Evolutionary conservation across 1,140 invertebrate genomes (phyloP), one percentile per base, ranked within the genome.

Genomic region (Ctenoplectra terminalis): DNA sequence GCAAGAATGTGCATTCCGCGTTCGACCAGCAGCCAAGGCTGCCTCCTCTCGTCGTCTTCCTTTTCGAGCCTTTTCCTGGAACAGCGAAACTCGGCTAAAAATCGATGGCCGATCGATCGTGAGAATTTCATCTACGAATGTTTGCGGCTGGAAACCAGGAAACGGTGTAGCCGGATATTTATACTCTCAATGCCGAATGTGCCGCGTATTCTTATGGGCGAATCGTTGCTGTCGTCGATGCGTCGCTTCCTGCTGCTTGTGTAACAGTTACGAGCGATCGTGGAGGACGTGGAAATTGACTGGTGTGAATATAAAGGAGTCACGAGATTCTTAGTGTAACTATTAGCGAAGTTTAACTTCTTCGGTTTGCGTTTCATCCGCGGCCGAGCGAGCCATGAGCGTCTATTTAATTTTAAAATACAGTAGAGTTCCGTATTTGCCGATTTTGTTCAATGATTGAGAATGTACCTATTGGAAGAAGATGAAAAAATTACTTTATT

Each of bases 241-340:
- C 17, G 29, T 37, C 72, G 61, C 61, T 75, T 81, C 79, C 79
- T 81, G 79, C 46, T 75, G 72, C 72, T 81, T 80, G 77, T 73
- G 77, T 73, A 80, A 80, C 77, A 64, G 77, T 80, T 73, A 73
- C 69, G 46, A 26, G 50, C 15, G 58, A 54, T 73, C 61, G 11
- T 15, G 61, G 71, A 80, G 46, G 26, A 63, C 77, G 48, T 43
- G 46, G 34, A 73, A 63, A 64, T 17, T 37, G 31, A 54, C 26
- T 26, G 11, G 20, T 20, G 70, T 54, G 77, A 52, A 80, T 80
- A 80, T 63, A 61, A 80, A 80, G 40, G 56, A 56, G 37, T 56
- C 13, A 8, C 13, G 40, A 11, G 29, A 34, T 67, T 15, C 34
- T 20, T 37, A 9, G 20, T 17, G 20, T n/a, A 61, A 63, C n/a